phyloP scores from a whole-genome alignment of 2,113 vertebrate genomes.

The Myrmophylax atrothorax region DNA sequence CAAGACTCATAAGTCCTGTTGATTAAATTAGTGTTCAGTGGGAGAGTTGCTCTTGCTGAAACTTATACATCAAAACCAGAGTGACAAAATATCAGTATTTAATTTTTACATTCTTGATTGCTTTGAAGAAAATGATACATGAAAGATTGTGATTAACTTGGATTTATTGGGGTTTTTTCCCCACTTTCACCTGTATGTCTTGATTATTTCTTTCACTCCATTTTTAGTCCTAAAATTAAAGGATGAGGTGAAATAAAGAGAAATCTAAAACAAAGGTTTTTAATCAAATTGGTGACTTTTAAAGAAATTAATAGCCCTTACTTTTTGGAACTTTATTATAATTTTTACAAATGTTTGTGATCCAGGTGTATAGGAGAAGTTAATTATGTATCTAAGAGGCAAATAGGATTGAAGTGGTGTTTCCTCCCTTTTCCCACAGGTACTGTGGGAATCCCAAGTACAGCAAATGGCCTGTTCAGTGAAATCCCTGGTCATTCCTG shows the following conservation, averaged over 20 bases:
- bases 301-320: background rate
- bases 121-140: background rate
- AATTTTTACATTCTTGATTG: background rate
- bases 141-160: background rate
- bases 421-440: background rate
- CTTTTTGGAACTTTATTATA: background rate
- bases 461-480: background rate
- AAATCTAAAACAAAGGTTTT: background rate
- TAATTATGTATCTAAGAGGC: background rate
- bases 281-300: rapidly evolving
- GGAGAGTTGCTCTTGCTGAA: background rate
- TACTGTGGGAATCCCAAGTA: background rate
- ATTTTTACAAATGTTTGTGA: background rate
- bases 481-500: background rate
- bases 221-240: background rate
- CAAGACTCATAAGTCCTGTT: background rate
- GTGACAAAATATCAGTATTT: background rate
- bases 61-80: background rate
- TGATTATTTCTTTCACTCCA: background rate
- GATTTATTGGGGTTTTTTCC: background rate
- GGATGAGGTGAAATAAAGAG: background rate
- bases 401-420: background rate
- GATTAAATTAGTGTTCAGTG: background rate
- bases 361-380: background rate
- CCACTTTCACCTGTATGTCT: background rate